These are phyloP conservation scores for Gadus macrocephalus DNA, from an alignment of 2,113 vertebrate species.

Conservation along the genomic window DNA sequence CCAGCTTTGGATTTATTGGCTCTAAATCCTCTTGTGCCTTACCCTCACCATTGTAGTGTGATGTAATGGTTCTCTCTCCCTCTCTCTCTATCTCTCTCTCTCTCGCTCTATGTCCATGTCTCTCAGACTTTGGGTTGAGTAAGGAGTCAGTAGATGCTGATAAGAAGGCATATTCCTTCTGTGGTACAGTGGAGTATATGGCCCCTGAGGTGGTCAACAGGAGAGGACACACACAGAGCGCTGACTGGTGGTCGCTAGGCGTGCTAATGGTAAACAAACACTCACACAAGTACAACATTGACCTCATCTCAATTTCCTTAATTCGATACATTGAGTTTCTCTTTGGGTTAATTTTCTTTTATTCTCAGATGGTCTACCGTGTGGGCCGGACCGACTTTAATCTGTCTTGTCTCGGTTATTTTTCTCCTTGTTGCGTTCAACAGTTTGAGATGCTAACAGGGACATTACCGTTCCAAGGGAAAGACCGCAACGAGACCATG, in stretches of 20 bases:
- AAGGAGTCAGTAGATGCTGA: slow-evolving; percentile 98
- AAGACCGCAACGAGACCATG: slow-evolving; percentile 97
- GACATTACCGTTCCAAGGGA: slow-evolving; percentile 95
- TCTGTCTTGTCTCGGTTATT: not conserved
- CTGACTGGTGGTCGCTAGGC: slow-evolving; percentile 98
- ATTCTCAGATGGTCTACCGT: too few relatives aligned
- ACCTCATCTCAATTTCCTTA: not conserved
- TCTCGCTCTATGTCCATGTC: too few relatives aligned
- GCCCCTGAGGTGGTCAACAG: slow-evolving; percentile 98
- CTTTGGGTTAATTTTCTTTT: not conserved
- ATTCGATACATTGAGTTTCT: too few relatives aligned
- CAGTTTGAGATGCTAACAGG: slow-evolving; percentile 98
- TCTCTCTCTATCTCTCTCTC: too few relatives aligned
- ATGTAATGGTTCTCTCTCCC: too few relatives aligned
- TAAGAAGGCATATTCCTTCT: slow-evolving; percentile 98
- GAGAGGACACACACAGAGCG: slow-evolving; percentile 97
- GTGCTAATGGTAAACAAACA: slow-evolving; percentile 86
- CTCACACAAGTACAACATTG: too few relatives aligned
- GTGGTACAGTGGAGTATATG: slow-evolving; percentile 99
- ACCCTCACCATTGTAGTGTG: too few relatives aligned
- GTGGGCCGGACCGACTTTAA: too few relatives aligned
- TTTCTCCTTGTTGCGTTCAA: not conserved
- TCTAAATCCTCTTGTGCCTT: too few relatives aligned
- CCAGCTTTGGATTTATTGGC: not conserved
- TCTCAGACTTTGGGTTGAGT: slow-evolving; percentile 95